These are phyloP conservation scores for Heteronetta atricapilla DNA, from an alignment of 2,113 vertebrate species.

Conservation along the genomic window DNA sequence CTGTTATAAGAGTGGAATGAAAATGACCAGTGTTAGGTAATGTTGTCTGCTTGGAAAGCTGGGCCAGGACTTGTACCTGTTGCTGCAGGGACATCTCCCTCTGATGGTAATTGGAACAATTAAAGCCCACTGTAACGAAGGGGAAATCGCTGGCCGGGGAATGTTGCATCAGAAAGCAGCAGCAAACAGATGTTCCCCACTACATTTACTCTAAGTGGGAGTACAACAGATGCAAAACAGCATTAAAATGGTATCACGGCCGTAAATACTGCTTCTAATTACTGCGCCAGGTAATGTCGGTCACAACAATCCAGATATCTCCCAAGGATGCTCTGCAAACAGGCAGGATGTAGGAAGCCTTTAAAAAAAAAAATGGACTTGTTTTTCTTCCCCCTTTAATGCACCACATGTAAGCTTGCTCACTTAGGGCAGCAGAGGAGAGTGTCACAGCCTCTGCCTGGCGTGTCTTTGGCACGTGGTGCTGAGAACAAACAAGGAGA, in stretches of 20 bases:
- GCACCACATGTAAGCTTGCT: not conserved
- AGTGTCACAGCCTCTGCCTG: not conserved
- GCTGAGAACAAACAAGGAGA: constrained; percentile 30
- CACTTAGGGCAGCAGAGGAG: not conserved
- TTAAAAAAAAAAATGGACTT: not conserved
- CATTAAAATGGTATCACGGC: constrained; percentile 61
- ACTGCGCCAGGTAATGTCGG: constrained; percentile 58
- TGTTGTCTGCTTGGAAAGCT: not conserved
- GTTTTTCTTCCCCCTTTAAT: not conserved
- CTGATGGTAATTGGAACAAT: not conserved
- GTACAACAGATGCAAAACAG: constrained; percentile 67
- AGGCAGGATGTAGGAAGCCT: not conserved
- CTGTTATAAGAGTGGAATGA: not conserved
- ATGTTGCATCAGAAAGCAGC: not conserved
- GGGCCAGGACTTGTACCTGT: not conserved
- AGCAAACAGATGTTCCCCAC: constrained; percentile 71
- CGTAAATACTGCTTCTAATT: constrained; percentile 73
- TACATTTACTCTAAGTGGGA: constrained; percentile 58
- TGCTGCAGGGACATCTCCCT: not conserved
- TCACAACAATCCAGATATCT: not conserved
- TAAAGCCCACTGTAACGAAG: constrained; percentile 27
- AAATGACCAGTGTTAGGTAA: not conserved
- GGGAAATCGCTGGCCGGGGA: constrained; percentile 41
- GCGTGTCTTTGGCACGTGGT: not conserved
- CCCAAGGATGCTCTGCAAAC: not conserved